Evolutionary conservation across 2,113 vertebrate species (phyloP).

Genomic region (Mola mola): DNA sequence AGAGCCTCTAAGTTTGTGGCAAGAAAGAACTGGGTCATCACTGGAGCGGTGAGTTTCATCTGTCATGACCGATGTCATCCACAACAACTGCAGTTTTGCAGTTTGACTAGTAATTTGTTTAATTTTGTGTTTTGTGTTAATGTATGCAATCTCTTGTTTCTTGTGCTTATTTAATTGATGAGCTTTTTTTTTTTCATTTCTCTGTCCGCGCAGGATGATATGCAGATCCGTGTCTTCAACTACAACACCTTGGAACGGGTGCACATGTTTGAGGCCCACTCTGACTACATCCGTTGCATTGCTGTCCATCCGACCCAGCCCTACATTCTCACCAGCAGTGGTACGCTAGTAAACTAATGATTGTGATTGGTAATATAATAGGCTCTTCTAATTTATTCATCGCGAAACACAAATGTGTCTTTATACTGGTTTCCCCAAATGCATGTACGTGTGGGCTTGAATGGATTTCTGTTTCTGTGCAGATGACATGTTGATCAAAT

Average conservation of each 20-base stretch:
- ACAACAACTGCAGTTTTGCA: no score
- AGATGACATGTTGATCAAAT: conserved; percentile 99
- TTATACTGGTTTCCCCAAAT: background rate
- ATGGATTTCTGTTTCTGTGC: conserved; percentile 34
- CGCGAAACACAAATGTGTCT: background rate
- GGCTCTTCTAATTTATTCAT: background rate
- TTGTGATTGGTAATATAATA: background rate
- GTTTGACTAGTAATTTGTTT: background rate
- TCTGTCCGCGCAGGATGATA: conserved; percentile 88
- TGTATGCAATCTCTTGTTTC: no score
- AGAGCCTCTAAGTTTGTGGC: conserved; percentile 99
- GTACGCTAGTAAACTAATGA: conserved; percentile 73
- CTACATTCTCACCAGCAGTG: conserved; percentile 98
- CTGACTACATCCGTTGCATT: conserved; percentile 98
- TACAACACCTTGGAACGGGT: conserved; percentile 98
- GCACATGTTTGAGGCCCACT: conserved; percentile 99
- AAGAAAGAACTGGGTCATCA: conserved; percentile 98
- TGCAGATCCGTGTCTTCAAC: conserved; percentile 99
- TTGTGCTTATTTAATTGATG: background rate
- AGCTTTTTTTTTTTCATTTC: background rate
- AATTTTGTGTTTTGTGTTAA: background rate
- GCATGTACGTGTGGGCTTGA: conserved; percentile 13
- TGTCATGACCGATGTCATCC: no score
- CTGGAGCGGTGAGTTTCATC: conserved; percentile 89
- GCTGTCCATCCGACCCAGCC: conserved; percentile 97